Conservation (phyloP, 2,888 invertebrate species). For the Scaptomyza flava region DNA sequence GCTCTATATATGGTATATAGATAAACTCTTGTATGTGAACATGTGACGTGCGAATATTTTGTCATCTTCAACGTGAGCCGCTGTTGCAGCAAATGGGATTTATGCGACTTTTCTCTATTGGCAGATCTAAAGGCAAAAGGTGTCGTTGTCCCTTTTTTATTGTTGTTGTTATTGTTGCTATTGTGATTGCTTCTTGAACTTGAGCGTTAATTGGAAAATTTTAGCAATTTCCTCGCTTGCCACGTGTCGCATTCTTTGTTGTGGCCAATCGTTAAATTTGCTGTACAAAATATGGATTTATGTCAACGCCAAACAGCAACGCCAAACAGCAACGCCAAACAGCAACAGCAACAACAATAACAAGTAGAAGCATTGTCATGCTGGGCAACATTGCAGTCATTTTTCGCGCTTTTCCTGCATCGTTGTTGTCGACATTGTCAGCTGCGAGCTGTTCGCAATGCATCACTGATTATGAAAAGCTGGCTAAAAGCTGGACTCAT, state of each 20-base stretch:
- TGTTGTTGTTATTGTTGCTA: slow-evolving; percentile 2
- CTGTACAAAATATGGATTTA: slow-evolving; percentile 78
- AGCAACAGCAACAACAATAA: slow-evolving; percentile 18
- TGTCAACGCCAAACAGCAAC: slow-evolving; percentile 58
- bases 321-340: slow-evolving; percentile 26
- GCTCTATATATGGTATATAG: no score
- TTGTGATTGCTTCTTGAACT: slow-evolving; percentile 51
- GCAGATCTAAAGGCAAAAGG: slow-evolving; percentile 12
- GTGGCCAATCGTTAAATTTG: slow-evolving; percentile 73
- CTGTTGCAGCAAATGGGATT: slow-evolving; percentile 64
- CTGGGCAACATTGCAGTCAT: slow-evolving; percentile 63
- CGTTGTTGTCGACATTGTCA: slow-evolving; percentile 61
- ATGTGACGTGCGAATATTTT: slow-evolving; percentile 57
- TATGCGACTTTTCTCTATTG: slow-evolving; percentile 56
- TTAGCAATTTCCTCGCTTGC: slow-evolving; percentile 66
- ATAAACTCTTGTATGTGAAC: not conserved
- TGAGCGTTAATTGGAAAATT: slow-evolving; percentile 75
- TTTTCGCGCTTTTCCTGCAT: slow-evolving; percentile 58
- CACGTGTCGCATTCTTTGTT: slow-evolving; percentile 44
- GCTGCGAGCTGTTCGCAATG: slow-evolving; percentile 77
- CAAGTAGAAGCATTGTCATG: slow-evolving; percentile 41
- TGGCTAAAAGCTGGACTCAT: slow-evolving; percentile 79
- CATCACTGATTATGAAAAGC: slow-evolving; percentile 80
- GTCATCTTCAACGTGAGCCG: slow-evolving; percentile 66
- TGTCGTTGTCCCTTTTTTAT: slow-evolving; percentile 11